Evolutionary conservation across 1,140 invertebrate species (phyloP).

Genomic region (Pachypeltis micranthus): DNA sequence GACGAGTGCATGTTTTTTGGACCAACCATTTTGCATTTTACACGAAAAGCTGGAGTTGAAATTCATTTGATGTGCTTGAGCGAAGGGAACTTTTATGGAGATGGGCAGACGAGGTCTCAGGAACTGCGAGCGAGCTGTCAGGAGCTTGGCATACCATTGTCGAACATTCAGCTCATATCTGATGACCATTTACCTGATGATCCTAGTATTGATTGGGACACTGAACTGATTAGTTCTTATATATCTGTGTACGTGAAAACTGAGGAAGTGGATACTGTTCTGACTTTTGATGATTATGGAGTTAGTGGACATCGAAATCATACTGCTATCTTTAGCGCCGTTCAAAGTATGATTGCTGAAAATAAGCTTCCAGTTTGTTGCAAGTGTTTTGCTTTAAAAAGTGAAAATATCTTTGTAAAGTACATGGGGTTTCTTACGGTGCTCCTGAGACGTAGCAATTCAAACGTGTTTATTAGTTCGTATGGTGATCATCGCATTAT

Average conservation of each 20-base stretch:
- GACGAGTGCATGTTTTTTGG: conserved; percentile 98
- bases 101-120: conserved; percentile 51
- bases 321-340: conserved; percentile 64
- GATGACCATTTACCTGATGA: conserved; percentile 62
- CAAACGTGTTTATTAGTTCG: conserved; percentile 53
- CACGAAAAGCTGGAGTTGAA: conserved; percentile 45
- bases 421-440: conserved; percentile 75
- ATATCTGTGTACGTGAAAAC: conserved; percentile 59
- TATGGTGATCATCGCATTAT: conserved; percentile 35
- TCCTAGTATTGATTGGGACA: conserved; percentile 59
- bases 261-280: conserved; percentile 64
- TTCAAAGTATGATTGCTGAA: conserved; percentile 60
- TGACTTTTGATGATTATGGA: conserved; percentile 86
- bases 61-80: conserved; percentile 79
- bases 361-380: conserved; percentile 62
- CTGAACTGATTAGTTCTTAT: conserved; percentile 53
- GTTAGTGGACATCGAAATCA: conserved; percentile 86
- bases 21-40: conserved; percentile 65
- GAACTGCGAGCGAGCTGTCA: conserved; percentile 70
- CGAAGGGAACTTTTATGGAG: conserved; percentile 59
- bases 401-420: conserved; percentile 74
- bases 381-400: conserved; percentile 66
- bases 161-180: conserved; percentile 56
- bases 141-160: conserved; percentile 59
- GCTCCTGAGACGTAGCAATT: conserved; percentile 59